Conservation (phyloP, 2,797 vertebrate genomes). For the Gila robusta region DNA sequence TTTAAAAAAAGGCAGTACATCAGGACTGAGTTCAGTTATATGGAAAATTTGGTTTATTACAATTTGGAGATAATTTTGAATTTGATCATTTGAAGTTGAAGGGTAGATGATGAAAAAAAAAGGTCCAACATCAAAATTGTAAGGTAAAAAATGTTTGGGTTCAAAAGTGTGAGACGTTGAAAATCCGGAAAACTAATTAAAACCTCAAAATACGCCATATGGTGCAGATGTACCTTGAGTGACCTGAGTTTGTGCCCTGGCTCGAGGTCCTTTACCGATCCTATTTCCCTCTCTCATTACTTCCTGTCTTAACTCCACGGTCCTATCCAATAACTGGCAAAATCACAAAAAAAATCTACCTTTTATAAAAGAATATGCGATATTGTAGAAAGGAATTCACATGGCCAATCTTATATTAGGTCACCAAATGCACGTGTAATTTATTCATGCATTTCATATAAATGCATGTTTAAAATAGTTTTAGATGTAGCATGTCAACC, state of each 20-base stretch:
- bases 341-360: background rate
- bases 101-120: background rate
- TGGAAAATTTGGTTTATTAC: background rate
- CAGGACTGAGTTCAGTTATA: background rate
- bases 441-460: background rate
- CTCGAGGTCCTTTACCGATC: background rate
- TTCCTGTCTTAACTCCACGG: background rate
- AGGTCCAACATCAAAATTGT: background rate
- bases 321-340: background rate
- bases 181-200: background rate
- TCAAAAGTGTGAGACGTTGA: background rate
- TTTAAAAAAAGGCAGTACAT: background rate
- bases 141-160: background rate
- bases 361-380: background rate
- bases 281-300: constrained; percentile 4
- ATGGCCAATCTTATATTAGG: background rate
- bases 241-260: background rate
- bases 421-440: background rate
- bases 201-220: constrained; percentile 4
- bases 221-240: background rate
- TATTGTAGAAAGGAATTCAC: background rate
- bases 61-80: background rate
- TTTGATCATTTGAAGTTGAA: too few relatives aligned
- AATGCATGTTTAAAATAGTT: background rate
- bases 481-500: background rate